phyloP scores from a whole-genome alignment of 1,140 invertebrate genomes.

The Glomeris maerens region DNA sequence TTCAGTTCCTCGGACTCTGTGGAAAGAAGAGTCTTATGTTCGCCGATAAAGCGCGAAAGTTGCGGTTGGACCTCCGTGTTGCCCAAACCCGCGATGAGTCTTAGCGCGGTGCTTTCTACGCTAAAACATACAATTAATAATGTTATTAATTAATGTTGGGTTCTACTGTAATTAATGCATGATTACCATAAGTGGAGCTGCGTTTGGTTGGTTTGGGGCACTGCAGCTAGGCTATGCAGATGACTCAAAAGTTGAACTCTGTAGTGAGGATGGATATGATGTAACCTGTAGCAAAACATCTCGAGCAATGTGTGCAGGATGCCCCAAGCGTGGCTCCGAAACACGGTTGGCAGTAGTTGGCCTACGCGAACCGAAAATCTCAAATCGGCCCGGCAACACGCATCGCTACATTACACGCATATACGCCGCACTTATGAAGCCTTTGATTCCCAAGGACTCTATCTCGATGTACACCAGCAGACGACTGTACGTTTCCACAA shows the following conservation, averaged over 20 bases:
- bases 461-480: conserved; percentile 91
- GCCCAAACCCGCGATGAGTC: conserved; percentile 77
- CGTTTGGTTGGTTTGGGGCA: conserved; percentile 85
- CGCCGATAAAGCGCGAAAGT: conserved; percentile 66
- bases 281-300: conserved; percentile 91
- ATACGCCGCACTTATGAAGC: conserved; percentile 68
- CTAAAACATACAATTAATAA: conserved; percentile 32
- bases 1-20: conserved; percentile 91
- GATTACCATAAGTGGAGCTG: conserved; percentile 77
- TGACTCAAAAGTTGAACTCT: conserved; percentile 78
- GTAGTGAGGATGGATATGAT: conserved; percentile 91
- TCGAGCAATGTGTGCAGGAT: conserved; percentile 86
- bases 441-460: conserved; percentile 90
- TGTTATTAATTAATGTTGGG: conserved; percentile 8
- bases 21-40: conserved; percentile 76
- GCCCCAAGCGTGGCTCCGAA: conserved; percentile 80
- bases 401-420: conserved; percentile 4
- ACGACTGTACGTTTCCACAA: conserved; percentile 88
- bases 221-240: conserved; percentile 67
- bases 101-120: conserved; percentile 82
- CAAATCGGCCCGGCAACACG: background rate
- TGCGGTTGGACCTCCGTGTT: conserved; percentile 83
- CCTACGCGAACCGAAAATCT: conserved; percentile 37
- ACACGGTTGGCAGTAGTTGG: conserved; percentile 51
- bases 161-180: conserved; percentile 13